phyloP scores from a whole-genome alignment of 2,113 vertebrate genomes.

The Mastomys natalensis region DNA sequence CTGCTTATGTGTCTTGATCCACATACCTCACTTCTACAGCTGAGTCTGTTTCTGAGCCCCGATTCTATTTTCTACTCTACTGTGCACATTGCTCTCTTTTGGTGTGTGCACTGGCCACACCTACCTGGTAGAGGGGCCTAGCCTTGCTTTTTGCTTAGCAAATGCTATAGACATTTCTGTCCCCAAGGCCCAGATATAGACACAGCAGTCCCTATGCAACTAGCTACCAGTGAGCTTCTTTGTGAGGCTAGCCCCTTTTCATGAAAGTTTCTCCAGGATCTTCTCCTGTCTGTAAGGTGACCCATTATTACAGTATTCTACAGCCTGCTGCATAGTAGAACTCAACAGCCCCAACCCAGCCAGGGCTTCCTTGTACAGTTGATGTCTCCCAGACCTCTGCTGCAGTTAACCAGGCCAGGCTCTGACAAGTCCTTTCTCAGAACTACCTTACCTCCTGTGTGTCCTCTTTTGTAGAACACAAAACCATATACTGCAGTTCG shows the following conservation, averaged over 20 bases:
- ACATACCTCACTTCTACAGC: neutral
- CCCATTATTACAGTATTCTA: neutral
- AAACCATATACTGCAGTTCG: neutral
- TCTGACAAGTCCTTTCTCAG: neutral
- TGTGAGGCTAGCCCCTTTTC: neutral
- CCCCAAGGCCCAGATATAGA: neutral
- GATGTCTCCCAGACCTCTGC: neutral
- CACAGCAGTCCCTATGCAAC: neutral
- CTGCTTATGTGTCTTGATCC: neutral
- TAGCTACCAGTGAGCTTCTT: neutral
- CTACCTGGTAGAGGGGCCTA: neutral
- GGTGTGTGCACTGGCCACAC: neutral
- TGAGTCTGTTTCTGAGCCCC: neutral
- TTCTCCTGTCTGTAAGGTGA: fast-evolving
- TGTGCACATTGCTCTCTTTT: neutral
- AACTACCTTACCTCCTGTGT: neutral
- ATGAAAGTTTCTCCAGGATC: neutral
- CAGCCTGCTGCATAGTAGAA: neutral
- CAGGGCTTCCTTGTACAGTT: neutral
- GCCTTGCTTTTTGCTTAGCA: neutral
- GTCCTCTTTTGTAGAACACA: neutral
- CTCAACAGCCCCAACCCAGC: neutral
- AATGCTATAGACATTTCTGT: neutral
- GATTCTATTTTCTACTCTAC: neutral
- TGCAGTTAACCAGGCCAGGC: neutral